phyloP scores from a whole-genome alignment of 2,113 vertebrate genomes.

The Mystacornis crossleyi region DNA sequence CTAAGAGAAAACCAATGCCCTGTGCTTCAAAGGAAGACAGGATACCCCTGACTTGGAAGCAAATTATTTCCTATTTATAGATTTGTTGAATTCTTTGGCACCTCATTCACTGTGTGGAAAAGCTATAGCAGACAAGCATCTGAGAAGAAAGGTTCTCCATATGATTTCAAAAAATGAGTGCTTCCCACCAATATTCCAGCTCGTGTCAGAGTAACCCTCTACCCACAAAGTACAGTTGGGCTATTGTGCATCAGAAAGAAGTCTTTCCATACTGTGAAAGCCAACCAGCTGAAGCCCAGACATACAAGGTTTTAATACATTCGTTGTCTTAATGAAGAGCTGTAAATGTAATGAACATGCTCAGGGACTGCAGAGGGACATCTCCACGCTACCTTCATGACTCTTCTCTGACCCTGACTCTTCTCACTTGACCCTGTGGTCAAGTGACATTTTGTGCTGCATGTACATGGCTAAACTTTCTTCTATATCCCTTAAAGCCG shows the following conservation, averaged over 20 bases:
- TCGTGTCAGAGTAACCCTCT: not conserved
- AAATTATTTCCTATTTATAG: not conserved
- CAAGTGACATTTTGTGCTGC: not conserved
- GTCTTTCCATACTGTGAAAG: not conserved
- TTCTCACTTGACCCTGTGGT: not conserved
- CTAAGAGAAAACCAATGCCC: not conserved
- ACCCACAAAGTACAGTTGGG: not conserved
- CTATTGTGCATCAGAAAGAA: not conserved
- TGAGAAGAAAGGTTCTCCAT: not conserved
- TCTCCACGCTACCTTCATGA: not conserved
- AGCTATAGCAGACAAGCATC: not conserved
- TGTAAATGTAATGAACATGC: not conserved
- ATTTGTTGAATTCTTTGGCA: not conserved
- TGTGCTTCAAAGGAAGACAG: not conserved
- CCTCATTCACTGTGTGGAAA: not conserved
- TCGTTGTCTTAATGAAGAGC: constrained; percentile 3
- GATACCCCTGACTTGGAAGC: not conserved
- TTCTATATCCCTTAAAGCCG: fast-evolving
- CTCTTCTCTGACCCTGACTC: not conserved
- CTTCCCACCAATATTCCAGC: not conserved
- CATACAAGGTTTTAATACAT: not conserved
- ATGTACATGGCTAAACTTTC: not conserved
- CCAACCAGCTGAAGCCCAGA: constrained; percentile 4
- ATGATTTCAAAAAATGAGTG: not conserved
- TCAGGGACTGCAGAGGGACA: not conserved